Evolutionary conservation across 2,888 invertebrate genomes (phyloP), one percentile per base, ranked within the genome.

Genomic region (Cabera pusaria): DNA sequence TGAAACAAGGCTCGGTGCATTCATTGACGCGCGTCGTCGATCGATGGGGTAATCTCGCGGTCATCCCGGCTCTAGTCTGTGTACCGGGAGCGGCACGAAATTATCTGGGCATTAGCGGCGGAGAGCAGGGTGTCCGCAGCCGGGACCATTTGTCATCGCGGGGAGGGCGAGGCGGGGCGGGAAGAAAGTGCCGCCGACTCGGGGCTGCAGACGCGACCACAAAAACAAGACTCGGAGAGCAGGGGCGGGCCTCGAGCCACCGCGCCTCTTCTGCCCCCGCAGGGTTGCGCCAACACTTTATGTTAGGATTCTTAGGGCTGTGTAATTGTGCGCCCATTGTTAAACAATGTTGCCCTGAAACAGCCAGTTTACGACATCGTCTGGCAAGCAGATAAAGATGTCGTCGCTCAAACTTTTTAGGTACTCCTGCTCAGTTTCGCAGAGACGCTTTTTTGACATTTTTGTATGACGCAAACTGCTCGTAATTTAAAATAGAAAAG

Each of bases 81-180:
- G 78, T 76, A 77, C 73, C 72, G 72, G 72, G 68, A 72, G 72
- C 73, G 67, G 80, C 79, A 83, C 83, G 81, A 82, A 84, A 86
- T 86, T 87, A 88, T 86, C 82, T 77, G 81, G 72, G 76, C 84
- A 85, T 85, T 83, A 86, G 78, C 77, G 53, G 73, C 56, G 59
- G 68, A 64, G 68, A 66, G 74, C 65, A 68, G 76, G 74, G 77
- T 68, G 75, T 71, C 69, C 41, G 41, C 35, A 42, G 31, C 35
- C 35, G 80, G 72, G 75, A 84, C 86, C 89, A 89, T 90, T 89
- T 88, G 88, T 89, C 88, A 87, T 87, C 82, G 75, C 68, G 57
- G 51, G 55, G 56, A 40, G 43, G 41, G 46, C 61, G 62, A 64
- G 64, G 58, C 59, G 62, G 64, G 68, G 64, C 59, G 70, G 74